A percentile compares a stretch with the other conserved stretches of the same genome.
These are phyloP conservation scores for Orthonychiurus folsomi DNA, from an alignment of 2,888 invertebrate species.

Conservation along the genomic window DNA sequence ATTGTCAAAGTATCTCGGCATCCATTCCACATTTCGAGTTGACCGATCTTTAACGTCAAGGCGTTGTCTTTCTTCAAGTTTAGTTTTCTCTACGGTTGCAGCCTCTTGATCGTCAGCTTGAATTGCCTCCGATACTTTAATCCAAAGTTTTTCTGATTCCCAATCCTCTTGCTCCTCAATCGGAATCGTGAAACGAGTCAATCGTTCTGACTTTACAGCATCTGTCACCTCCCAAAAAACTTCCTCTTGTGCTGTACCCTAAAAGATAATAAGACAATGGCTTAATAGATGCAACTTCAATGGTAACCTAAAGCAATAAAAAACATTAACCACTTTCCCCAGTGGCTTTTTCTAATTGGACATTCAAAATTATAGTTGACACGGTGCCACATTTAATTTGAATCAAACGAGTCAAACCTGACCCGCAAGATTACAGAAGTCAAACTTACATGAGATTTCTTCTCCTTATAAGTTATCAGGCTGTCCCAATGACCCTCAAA, in stretches of 20 bases:
- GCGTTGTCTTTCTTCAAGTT: constrained; percentile 78
- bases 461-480: constrained; percentile 71
- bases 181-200: constrained; percentile 69
- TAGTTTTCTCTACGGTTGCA: constrained; percentile 85
- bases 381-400: no score
- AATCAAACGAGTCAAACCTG: no score
- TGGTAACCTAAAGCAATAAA: no score
- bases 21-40: constrained; percentile 58
- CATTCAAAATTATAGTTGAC: no score
- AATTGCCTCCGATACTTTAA: constrained; percentile 76
- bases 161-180: constrained; percentile 64
- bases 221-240: constrained; percentile 63
- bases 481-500: constrained; percentile 90
- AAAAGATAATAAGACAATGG: constrained; percentile 13
- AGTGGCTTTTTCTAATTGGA: no score
- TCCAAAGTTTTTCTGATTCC: constrained; percentile 84
- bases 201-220: constrained; percentile 59
- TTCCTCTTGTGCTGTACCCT: constrained; percentile 52
- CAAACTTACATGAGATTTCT: no score
- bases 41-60: constrained; percentile 61
- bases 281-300: no score
- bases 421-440: no score
- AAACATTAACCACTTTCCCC: no score
- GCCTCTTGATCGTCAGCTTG: constrained; percentile 69
- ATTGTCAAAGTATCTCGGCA: constrained; percentile 64